Base-by-base conservation (phyloP, 2,797 vertebrate species). In the Artibeus jamaicensis region DNA sequence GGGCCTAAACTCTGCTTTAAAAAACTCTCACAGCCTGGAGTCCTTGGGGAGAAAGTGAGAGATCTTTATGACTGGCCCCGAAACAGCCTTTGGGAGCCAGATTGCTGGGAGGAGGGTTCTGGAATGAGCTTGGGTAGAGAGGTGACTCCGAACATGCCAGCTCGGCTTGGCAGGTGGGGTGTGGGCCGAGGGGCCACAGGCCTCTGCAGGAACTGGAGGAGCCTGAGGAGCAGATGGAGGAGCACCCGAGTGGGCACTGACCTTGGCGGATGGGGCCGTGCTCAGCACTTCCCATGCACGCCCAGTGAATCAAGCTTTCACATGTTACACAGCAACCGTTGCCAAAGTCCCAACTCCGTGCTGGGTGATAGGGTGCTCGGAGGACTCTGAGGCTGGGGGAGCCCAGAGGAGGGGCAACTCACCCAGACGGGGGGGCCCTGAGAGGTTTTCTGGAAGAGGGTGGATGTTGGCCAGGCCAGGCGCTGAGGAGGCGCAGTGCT, bases 221-320 rank as follows among this genome's bases (percentile, higher is more conserved):
- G 44, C 46, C 15, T 0, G 6, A 53, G 37, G 32, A 21, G 46
- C 76, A 82, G 89, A 29, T 34, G 57, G 16, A 19, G 57, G 24
- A 2, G 62, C 12, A 3, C 48, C 8, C 42, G 0, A 0, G 29
- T 2, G 24, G 62, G 42, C n/a, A 1, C 10, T 19, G 62, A 62
- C 65, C 65, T 73, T 21, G 62, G 53, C 3, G 9, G 70, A 29
- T 8, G 37, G 6, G 79, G 34, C 10, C 76, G 62, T n/a, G 2
- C 1, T 12, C 3, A 11, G 42, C 55, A 12, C 74, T 59, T 67
- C 26, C 53, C 5, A 18, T 5, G 9, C 19, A 11, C 59, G 24
- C 67, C 26, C n/a, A 12, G 46, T 53, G 87, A n/a, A 14, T 48
- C 42, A 29, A 6, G 9, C 44, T 9, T 39, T 65, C 15, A 34